phyloP scores from a whole-genome alignment of 2,888 invertebrate species.

The Pseudococcus viburni region DNA sequence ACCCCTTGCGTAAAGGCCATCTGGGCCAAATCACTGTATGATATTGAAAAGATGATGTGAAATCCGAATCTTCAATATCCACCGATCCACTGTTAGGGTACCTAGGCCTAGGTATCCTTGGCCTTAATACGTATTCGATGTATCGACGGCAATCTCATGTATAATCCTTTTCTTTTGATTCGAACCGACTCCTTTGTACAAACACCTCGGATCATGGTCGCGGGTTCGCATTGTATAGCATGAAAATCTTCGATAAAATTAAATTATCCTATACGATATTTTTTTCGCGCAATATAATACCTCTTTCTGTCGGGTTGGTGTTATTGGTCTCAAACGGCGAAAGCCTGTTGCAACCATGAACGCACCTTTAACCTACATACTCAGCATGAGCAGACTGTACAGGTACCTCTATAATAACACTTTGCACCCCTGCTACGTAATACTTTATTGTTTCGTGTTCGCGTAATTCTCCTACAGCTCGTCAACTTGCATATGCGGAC shows the following conservation, averaged over 20 bases:
- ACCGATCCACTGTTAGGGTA: background rate
- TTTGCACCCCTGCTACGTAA: slow-evolving; percentile 2
- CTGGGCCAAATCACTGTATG: background rate
- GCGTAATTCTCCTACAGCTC: background rate
- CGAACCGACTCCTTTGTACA: slow-evolving; percentile 37
- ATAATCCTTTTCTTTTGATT: slow-evolving; percentile 56
- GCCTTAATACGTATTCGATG: slow-evolving; percentile 12
- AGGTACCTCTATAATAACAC: background rate
- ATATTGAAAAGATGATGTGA: background rate
- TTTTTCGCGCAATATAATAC: slow-evolving; percentile 46
- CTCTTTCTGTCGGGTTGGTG: background rate
- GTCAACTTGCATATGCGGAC: background rate
- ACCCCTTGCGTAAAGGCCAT: slow-evolving; percentile 8
- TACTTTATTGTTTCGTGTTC: background rate
- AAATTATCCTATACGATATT: background rate
- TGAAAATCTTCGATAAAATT: slow-evolving; percentile 6
- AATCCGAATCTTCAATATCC: background rate
- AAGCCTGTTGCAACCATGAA: background rate
- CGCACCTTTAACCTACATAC: slow-evolving; percentile 19
- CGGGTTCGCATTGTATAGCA: background rate
- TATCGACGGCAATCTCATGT: slow-evolving; percentile 1
- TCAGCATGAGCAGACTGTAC: background rate
- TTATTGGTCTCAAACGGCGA: background rate
- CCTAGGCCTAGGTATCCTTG: background rate
- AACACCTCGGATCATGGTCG: slow-evolving; percentile 3